These are phyloP conservation scores for Clarias fuscus DNA, from an alignment of 2,797 vertebrate genomes.

Conservation along the genomic window DNA sequence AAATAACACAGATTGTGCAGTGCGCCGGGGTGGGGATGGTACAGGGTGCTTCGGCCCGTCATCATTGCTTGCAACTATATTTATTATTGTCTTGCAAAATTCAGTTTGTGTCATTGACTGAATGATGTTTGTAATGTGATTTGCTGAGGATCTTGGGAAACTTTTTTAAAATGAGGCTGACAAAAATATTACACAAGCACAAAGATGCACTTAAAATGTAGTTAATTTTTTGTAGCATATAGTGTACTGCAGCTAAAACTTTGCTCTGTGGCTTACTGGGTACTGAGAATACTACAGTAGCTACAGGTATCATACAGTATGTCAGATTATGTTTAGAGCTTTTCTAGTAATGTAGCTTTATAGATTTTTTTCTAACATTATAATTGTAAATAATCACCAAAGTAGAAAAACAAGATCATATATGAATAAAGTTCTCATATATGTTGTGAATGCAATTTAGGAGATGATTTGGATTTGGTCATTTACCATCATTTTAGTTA, in stretches of 20 bases:
- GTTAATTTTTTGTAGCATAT: neutral
- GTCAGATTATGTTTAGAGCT: neutral
- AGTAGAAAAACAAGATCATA: neutral
- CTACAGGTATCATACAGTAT: neutral
- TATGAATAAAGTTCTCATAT: neutral
- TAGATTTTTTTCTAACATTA: neutral
- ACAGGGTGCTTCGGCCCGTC: too few species aligned
- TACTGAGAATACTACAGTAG: too few species aligned
- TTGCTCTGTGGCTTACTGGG: neutral
- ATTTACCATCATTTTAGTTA: neutral
- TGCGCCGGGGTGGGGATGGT: too few species aligned
- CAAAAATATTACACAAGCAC: neutral
- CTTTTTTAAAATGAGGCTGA: neutral
- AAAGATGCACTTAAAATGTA: neutral
- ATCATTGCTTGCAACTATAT: too few species aligned
- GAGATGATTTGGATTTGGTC: neutral
- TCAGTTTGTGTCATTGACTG: neutral
- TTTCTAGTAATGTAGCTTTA: neutral
- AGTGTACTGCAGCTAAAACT: neutral
- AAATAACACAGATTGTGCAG: too few species aligned
- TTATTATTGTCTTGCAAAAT: neutral
- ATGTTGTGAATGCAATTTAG: neutral
- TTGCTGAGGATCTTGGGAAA: neutral
- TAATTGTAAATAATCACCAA: neutral
- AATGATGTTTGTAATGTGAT: neutral